Conservation (phyloP, 2,113 vertebrate species). For the Lepisosteus oculatus region DNA sequence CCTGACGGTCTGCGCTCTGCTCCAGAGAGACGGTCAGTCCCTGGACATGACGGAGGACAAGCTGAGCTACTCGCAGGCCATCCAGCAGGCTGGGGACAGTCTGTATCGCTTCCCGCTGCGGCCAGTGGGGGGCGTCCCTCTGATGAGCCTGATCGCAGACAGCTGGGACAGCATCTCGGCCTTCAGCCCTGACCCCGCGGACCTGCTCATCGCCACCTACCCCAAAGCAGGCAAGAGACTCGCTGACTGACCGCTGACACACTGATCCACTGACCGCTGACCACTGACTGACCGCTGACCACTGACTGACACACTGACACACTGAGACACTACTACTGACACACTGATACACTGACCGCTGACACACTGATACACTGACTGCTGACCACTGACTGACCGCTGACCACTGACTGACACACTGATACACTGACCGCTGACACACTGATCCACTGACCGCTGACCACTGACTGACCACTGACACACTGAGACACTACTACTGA, state of each 20-base stretch:
- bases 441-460: too few species aligned
- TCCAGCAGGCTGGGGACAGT: slow-evolving; percentile 28
- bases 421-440: too few species aligned
- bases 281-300: too few species aligned
- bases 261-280: too few species aligned
- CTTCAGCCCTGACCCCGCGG: slow-evolving; percentile 65
- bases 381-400: too few species aligned
- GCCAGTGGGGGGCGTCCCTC: slow-evolving; percentile 51
- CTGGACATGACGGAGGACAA: slow-evolving; percentile 31
- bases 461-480: too few species aligned
- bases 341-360: too few species aligned
- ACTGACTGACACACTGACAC: not conserved
- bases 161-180: slow-evolving; percentile 58
- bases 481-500: too few species aligned
- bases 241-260: too few species aligned
- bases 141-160: slow-evolving; percentile 52
- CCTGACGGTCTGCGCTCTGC: too few species aligned
- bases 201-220: slow-evolving; percentile 74
- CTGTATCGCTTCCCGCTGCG: slow-evolving; percentile 55
- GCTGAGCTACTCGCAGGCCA: slow-evolving; percentile 40
- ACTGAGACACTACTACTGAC: not conserved
- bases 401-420: too few species aligned
- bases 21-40: too few species aligned
- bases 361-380: not conserved
- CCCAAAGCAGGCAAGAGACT: slow-evolving; percentile 67